Evolutionary conservation across 2,797 vertebrate species (phyloP).

Genomic region (Peromyscus aztecus): DNA sequence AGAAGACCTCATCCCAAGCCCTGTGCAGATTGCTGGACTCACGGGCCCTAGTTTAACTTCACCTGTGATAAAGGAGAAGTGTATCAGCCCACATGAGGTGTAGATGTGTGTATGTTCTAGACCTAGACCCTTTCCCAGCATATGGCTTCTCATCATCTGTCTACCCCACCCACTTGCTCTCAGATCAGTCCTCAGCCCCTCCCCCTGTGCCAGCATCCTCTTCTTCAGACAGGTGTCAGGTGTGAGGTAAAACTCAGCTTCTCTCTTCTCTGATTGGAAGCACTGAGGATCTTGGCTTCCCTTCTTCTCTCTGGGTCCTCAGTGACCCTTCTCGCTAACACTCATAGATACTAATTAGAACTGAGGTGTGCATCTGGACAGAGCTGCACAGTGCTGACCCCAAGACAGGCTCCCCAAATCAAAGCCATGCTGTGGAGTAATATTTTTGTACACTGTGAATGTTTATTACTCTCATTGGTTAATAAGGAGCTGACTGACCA

Average conservation of each 20-base stretch:
- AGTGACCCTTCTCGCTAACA: neutral
- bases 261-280: neutral
- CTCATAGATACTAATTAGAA: neutral
- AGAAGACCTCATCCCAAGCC: neutral
- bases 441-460: neutral
- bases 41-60: neutral
- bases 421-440: neutral
- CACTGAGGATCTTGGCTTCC: neutral
- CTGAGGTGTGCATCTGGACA: neutral
- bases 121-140: neutral
- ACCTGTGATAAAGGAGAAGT: neutral
- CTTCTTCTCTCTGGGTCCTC: neutral
- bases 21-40: no score
- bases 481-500: neutral
- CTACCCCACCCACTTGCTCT: no score
- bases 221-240: neutral
- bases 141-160: neutral
- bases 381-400: neutral
- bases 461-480: neutral
- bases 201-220: neutral
- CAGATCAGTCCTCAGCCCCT: neutral
- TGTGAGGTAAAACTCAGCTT: neutral
- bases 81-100: neutral
- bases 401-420: neutral
- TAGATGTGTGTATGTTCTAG: neutral